Evolutionary conservation across 2,113 vertebrate genomes (phyloP), one percentile per base, ranked within the genome.

Genomic region (Delphinus delphis): DNA sequence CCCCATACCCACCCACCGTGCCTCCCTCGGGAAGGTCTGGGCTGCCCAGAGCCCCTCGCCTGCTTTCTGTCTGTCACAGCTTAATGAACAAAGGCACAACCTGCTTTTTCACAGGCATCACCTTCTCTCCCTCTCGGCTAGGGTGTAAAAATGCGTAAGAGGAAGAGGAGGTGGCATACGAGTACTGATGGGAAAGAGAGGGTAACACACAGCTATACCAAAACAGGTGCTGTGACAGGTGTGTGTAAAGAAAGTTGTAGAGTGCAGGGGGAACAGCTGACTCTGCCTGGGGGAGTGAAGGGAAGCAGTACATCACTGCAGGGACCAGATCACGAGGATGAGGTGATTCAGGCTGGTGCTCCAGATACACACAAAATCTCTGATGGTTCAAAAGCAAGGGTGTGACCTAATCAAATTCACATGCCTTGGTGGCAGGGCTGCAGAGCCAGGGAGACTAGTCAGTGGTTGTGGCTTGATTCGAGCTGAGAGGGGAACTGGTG

Each of bases 401-500:
- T 6, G 5, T 0, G 0, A n/a, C 21, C 33, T 23, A 20, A 4
- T 13, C 25, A 20, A 38, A 11, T 2, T 14, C 15, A 0, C 1
- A 4, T 14, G 53, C 63, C 60, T 20, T 20, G 80, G 68, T 3
- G 25, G 41, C 26, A 14, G 18, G 13, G 28, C 38, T 25, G 13
- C 20, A 3, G 20, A 53, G 53, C 53, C 60, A 26, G 36, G 4
- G 15, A 8, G 12, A 25, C 20, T 1, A 4, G 63, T 1, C 0
- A 2, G 71, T 18, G 26, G 73, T 0, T 2, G 5, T 0, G 1
- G 28, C 53, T 13, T 6, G 1, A 81, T 3, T 1, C 0, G 6
- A 44, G 73, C 15, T 0, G 2, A 63, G 41, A 3, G 26, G 41
- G 18, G 10, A 58, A 23, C 21, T 6, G 14, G 47, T 0, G 60